Conservation (phyloP, 2,113 vertebrate genomes). For the Amphilophus citrinellus region DNA sequence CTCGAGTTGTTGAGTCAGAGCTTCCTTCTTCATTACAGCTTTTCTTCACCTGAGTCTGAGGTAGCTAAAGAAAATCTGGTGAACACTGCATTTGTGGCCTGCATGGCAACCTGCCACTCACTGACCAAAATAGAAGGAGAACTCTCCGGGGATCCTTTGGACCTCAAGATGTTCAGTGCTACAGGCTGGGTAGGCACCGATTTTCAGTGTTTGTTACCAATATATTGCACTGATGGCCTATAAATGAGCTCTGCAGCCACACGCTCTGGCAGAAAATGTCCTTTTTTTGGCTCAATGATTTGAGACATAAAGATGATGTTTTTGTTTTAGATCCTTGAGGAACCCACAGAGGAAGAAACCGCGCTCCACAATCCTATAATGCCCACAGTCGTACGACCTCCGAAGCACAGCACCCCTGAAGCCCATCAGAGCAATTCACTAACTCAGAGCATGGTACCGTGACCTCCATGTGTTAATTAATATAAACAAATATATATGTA, state of each 20-base stretch:
- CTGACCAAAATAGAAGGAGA: conserved; percentile 95
- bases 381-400: conserved; percentile 94
- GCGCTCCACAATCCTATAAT: conserved; percentile 93
- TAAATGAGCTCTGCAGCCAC: neutral
- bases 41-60: conserved; percentile 86
- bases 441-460: conserved; percentile 87
- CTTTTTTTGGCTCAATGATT: neutral
- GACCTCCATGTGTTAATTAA: neutral
- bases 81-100: conserved; percentile 88
- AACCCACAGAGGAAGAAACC: conserved; percentile 96
- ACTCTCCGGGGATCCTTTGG: conserved; percentile 94
- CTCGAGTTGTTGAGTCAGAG: neutral
- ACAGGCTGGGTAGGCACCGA: conserved; percentile 91
- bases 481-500: neutral
- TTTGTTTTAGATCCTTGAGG: conserved; percentile 88
- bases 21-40: conserved; percentile 73
- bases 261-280: neutral
- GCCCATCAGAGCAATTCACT: conserved; percentile 69
- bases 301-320: neutral
- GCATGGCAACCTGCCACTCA: conserved; percentile 97
- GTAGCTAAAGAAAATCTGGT: conserved; percentile 84
- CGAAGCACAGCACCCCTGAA: conserved; percentile 84
- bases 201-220: neutral
- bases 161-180: conserved; percentile 97
- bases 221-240: neutral